Conservation (phyloP, 2,888 invertebrate species). For the Cerastis leucographa region DNA sequence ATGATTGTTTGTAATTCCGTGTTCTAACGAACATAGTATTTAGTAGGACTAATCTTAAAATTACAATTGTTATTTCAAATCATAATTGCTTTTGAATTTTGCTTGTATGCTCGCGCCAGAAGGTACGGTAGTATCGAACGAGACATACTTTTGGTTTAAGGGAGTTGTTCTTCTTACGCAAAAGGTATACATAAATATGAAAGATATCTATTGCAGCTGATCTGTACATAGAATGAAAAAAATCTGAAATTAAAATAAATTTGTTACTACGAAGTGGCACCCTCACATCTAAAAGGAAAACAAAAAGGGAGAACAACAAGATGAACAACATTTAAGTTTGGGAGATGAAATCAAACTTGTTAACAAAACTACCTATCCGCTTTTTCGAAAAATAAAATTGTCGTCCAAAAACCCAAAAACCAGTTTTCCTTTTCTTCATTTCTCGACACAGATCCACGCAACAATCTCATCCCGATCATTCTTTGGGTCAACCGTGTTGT, state of each 20-base stretch:
- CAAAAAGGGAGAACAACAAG: not conserved
- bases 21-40: not conserved
- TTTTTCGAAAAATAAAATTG: not conserved
- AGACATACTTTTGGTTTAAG: not conserved
- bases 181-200: not conserved
- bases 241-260: no score
- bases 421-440: not conserved
- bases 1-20: no score
- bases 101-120: no score
- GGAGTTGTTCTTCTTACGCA: not conserved
- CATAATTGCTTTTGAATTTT: no score
- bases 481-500: constrained; percentile 29
- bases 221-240: not conserved
- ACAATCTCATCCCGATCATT: not conserved
- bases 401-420: not conserved
- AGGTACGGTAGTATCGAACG: not conserved
- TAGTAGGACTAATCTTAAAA: not conserved
- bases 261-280: not conserved
- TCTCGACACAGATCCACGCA: not conserved
- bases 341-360: not conserved
- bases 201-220: not conserved
- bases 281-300: not conserved
- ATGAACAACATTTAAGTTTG: not conserved
- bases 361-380: no score
- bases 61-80: not conserved